Conservation (phyloP, 1,140 invertebrate genomes). For the Aphaenogaster floridana region DNA sequence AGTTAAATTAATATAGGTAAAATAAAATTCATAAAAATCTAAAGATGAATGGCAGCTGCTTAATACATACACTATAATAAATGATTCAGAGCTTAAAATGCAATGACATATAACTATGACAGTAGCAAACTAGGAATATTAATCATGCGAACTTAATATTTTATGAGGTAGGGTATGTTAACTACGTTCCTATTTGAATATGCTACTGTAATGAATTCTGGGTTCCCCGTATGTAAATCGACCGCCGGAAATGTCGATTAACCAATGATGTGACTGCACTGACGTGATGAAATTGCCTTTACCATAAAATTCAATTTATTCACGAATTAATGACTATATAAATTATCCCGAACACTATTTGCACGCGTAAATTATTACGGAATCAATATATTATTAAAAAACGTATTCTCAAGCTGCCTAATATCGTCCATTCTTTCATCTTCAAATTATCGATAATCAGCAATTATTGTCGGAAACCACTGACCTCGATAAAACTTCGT, state of each 20-base stretch:
- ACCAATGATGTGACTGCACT: constrained; percentile 1
- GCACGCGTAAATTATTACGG: neutral
- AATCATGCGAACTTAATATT: constrained; percentile 53
- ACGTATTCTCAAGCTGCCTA: neutral
- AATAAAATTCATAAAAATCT: neutral
- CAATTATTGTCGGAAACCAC: constrained; percentile 2
- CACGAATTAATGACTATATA: neutral
- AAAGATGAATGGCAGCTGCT: neutral
- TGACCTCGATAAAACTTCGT: constrained; percentile 23
- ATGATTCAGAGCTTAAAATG: constrained; percentile 27
- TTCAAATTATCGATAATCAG: neutral
- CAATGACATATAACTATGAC: neutral
- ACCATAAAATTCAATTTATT: constrained; percentile 18
- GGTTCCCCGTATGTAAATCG: constrained; percentile 18
- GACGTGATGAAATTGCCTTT: neutral
- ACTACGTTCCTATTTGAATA: constrained; percentile 51
- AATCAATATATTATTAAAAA: neutral
- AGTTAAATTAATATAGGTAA: neutral
- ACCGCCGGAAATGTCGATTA: constrained; percentile 22
- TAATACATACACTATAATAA: neutral
- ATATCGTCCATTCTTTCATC: neutral
- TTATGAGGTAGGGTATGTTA: constrained; percentile 17
- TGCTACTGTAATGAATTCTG: constrained; percentile 42
- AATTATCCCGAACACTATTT: neutral
- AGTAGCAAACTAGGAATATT: constrained; percentile 42